Conservation (phyloP, 2,797 vertebrate genomes). For the Periparus ater region DNA sequence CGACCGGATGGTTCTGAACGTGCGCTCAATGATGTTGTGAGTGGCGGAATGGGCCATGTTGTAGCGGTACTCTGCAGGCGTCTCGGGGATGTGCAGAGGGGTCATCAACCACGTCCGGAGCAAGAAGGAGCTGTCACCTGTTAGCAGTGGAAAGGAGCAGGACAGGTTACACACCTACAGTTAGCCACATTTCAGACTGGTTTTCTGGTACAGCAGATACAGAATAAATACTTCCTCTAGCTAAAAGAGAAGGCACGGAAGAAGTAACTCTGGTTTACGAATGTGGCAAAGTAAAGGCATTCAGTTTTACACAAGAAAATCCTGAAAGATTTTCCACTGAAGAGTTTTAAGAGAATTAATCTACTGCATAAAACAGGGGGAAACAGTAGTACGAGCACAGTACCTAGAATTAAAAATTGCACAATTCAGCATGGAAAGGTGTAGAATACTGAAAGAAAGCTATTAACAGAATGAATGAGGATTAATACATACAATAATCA, state of each 20-base stretch:
- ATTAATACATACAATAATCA: background rate
- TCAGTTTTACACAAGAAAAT: background rate
- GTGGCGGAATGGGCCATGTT: conserved; percentile 90
- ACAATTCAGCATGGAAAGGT: background rate
- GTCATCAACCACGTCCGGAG: conserved; percentile 92
- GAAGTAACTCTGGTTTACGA: background rate
- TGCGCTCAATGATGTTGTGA: conserved; percentile 88
- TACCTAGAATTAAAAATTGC: background rate
- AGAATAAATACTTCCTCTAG: background rate
- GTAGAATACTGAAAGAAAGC: background rate
- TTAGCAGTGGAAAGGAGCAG: background rate
- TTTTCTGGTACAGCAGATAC: background rate
- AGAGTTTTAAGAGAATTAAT: background rate
- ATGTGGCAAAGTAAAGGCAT: background rate
- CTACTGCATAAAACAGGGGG: background rate
- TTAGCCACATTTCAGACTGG: background rate
- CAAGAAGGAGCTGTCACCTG: conserved; percentile 89
- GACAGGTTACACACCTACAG: background rate
- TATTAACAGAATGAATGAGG: background rate
- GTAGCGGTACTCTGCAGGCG: conserved; percentile 87
- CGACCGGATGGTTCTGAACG: conserved; percentile 87
- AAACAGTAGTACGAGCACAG: background rate
- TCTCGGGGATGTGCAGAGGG: conserved; percentile 84
- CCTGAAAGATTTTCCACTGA: background rate
- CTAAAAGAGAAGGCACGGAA: background rate